A percentile compares a stretch with the other conserved stretches of the same genome.
These are phyloP conservation scores for Ormyrus thymus DNA, from an alignment of 2,888 invertebrate genomes.

Conservation along the genomic window DNA sequence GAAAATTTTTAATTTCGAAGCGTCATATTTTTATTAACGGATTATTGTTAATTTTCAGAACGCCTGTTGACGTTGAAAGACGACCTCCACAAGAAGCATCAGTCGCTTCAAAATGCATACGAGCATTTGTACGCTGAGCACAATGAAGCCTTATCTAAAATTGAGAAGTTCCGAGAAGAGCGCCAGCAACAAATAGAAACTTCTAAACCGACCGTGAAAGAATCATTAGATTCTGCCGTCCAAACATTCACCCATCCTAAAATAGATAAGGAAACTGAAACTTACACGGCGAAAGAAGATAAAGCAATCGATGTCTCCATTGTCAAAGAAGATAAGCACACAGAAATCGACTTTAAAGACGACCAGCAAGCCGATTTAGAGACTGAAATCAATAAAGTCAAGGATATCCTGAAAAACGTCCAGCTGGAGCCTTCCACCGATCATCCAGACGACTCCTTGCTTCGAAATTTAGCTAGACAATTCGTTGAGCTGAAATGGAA, in stretches of 20 bases:
- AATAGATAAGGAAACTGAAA: slow-evolving; percentile 47
- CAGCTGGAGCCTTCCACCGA: slow-evolving; percentile 70
- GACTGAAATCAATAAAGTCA: slow-evolving; percentile 70
- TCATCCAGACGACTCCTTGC: slow-evolving; percentile 66
- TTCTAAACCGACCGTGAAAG: slow-evolving; percentile 31
- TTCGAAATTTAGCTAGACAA: slow-evolving; percentile 65
- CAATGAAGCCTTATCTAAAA: slow-evolving; percentile 68
- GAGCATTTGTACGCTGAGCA: slow-evolving; percentile 72
- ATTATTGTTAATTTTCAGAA: slow-evolving; percentile 64
- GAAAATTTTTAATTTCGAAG: too few relatives aligned
- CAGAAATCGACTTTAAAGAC: slow-evolving; percentile 14
- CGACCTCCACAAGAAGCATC: slow-evolving; percentile 77
- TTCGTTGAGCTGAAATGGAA: slow-evolving; percentile 70
- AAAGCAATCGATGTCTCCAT: slow-evolving; percentile 11
- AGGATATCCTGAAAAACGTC: slow-evolving; percentile 71
- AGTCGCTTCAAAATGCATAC: slow-evolving; percentile 77
- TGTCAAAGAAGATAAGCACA: slow-evolving; percentile 4
- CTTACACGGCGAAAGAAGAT: background rate
- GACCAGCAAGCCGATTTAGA: slow-evolving; percentile 55
- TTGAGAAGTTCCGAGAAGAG: slow-evolving; percentile 57
- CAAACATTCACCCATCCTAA: slow-evolving; percentile 42
- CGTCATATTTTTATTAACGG: too few relatives aligned
- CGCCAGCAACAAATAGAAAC: slow-evolving; percentile 21
- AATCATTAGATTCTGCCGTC: slow-evolving; percentile 32
- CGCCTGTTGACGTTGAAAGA: slow-evolving; percentile 72